Base-by-base conservation (phyloP, 2,888 invertebrate species). In the Drosophila acutilabella region DNA sequence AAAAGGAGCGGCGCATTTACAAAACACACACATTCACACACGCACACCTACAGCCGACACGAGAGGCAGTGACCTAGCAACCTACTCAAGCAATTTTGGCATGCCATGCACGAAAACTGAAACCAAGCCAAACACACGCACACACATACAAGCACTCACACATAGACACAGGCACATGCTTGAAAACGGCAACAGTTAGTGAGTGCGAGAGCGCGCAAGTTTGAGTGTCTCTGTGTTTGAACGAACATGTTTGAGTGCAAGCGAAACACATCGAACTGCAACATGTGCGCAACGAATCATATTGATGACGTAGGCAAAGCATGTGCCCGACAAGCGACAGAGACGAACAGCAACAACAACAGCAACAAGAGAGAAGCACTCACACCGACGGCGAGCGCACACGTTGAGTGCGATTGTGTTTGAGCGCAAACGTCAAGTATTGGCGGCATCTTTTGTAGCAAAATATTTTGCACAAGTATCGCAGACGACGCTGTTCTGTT, bases 51-150 rank as follows among this genome's bases (percentile, higher is more conserved):
- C 40, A 30, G 30, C 30, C 30, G 30, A 38, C 48, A 44, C 11
- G 36, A 36, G 36, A 62, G 74, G 68, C 86, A 79, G 85, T 88
- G 88, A 88, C 88, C 81, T 84, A 88, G 69, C 81, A 88, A 88
- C 88, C 81, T 84, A 87, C 83, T 77, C 84, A 84, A 69, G 62
- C 67, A 65, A 61, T 74, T 50, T 60, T 78, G 62, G 50, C 74
- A 78, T 78, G 78, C 64, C 42, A 57, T 74, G 74, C 79, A 78
- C 79, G 75, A 75, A 75, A 78, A 64, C 64, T 51, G 61, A 79
- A 78, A 62, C 74, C 59, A 70, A 62, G 56, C 47, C 68, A 72
- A 74, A 53, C 59, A 65, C 62, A 56, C 65, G 58, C 56, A 23
- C 6, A 75, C 36, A 13, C 13, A 36, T 4, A 13, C 26, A 23